phyloP scores from a whole-genome alignment of 2,797 vertebrate genomes.

The Zalophus californianus region DNA sequence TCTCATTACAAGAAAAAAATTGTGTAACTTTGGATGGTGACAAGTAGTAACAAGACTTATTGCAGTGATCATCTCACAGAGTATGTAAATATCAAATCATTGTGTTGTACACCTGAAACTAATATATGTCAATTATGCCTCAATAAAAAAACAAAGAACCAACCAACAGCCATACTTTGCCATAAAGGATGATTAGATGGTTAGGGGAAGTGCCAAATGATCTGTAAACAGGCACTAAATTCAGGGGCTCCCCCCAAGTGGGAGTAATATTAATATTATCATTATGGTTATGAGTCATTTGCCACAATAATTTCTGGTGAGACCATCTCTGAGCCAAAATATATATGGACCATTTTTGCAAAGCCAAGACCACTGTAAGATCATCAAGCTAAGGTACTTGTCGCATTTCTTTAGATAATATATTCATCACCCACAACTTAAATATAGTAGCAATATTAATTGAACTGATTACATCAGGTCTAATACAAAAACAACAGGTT shows the following conservation, averaged over 20 bases:
- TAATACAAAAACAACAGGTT: neutral
- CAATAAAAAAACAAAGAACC: neutral
- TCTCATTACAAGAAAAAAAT: neutral
- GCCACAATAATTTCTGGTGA: neutral
- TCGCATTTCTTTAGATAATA: neutral
- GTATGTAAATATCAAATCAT: neutral
- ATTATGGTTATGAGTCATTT: neutral
- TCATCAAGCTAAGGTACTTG: neutral
- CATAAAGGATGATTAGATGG: neutral
- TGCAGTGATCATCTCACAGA: neutral
- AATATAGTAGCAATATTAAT: neutral
- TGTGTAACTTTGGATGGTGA: neutral
- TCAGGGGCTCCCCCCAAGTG: neutral
- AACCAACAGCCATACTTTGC: neutral
- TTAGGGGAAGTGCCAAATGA: neutral
- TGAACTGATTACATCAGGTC: neutral
- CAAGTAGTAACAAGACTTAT: neutral
- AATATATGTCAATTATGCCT: neutral
- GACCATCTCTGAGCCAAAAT: neutral
- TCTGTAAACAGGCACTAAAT: neutral
- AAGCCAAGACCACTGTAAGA: neutral
- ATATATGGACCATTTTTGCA: neutral
- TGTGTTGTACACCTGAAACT: neutral
- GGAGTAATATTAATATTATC: neutral
- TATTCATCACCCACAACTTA: neutral